phyloP scores from a whole-genome alignment of 1,140 invertebrate genomes.

The Dendrolimus punctatus region DNA sequence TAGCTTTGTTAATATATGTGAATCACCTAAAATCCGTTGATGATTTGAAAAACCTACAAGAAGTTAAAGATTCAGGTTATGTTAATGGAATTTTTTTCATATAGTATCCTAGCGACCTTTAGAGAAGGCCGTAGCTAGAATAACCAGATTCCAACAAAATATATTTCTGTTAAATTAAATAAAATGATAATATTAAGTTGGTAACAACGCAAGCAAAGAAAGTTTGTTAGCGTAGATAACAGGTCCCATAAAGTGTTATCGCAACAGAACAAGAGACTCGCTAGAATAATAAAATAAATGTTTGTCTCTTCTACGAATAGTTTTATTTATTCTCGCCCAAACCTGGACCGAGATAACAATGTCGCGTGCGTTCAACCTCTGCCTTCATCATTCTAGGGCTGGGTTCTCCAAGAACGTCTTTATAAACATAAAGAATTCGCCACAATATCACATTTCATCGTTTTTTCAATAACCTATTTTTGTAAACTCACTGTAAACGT shows the following conservation, averaged over 20 bases:
- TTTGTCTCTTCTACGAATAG: constrained; percentile 61
- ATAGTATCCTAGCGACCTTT: too few relatives aligned
- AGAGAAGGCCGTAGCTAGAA: too few relatives aligned
- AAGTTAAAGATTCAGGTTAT: constrained; percentile 17
- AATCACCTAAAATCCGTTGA: constrained; percentile 6
- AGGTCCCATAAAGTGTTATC: constrained; percentile 61
- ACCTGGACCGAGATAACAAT: constrained; percentile 63
- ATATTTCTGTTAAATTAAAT: too few relatives aligned
- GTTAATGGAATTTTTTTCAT: constrained; percentile 16
- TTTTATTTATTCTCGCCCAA: constrained; percentile 63
- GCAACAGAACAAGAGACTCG: constrained; percentile 34
- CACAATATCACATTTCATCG: too few relatives aligned
- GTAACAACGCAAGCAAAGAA: constrained; percentile 26
- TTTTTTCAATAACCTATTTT: too few relatives aligned
- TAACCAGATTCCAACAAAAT: too few relatives aligned
- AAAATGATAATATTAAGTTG: too few relatives aligned
- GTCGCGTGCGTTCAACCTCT: constrained; percentile 53
- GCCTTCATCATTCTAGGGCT: constrained; percentile 31
- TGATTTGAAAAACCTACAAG: too few relatives aligned
- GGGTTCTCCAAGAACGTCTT: neutral
- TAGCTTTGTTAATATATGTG: constrained; percentile 38
- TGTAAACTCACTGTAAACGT: too few relatives aligned
- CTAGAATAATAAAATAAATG: constrained; percentile 63
- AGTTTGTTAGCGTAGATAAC: constrained; percentile 50
- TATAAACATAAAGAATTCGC: too few relatives aligned